Conservation (phyloP, 2,113 vertebrate species). For the Triplophysa siluroides region DNA sequence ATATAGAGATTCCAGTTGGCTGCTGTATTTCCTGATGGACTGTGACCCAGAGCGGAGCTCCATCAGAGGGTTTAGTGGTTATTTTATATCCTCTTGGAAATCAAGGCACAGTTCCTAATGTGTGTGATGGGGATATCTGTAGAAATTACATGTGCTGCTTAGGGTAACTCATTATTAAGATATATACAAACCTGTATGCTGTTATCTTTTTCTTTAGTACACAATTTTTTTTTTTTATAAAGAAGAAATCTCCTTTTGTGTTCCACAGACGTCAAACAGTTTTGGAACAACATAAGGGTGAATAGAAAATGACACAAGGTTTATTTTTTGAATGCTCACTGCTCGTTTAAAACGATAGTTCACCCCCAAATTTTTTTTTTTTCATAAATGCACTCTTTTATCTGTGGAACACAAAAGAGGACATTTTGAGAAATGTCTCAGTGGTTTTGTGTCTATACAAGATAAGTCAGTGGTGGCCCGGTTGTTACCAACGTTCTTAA, state of each 20-base stretch:
- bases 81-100: constrained; percentile 24
- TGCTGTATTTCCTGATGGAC: constrained; percentile 1
- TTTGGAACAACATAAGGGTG: background rate
- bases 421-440: too few species aligned
- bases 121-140: constrained; percentile 22
- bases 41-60: constrained; percentile 19
- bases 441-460: too few species aligned
- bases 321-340: too few species aligned
- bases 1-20: constrained; percentile 34
- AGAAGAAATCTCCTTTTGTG: background rate
- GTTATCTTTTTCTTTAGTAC: background rate
- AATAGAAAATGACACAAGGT: too few species aligned
- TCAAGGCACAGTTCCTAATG: constrained; percentile 35
- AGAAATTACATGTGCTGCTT: constrained; percentile 1
- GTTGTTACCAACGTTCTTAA: too few species aligned
- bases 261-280: background rate
- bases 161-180: background rate
- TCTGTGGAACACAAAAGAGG: too few species aligned
- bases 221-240: too few species aligned
- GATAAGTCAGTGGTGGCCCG: too few species aligned
- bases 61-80: constrained; percentile 45
- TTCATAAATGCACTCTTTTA: too few species aligned
- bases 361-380: too few species aligned
- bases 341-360: too few species aligned
- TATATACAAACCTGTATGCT: background rate